phyloP scores from a whole-genome alignment of 2,888 invertebrate species.

The Parnassius apollo region DNA sequence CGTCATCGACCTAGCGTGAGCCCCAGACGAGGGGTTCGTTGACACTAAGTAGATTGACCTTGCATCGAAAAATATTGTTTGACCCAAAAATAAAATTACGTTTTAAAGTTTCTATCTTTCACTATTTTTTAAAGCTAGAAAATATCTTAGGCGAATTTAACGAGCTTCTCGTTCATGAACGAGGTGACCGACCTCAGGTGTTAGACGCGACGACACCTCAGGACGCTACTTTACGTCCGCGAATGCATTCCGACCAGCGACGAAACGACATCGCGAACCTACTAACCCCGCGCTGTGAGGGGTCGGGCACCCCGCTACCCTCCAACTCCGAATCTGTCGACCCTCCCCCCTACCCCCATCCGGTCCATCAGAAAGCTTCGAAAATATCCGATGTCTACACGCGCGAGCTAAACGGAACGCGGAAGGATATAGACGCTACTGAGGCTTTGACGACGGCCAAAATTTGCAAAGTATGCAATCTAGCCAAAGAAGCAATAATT shows the following conservation, averaged over 20 bases:
- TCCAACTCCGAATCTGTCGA: constrained; percentile 66
- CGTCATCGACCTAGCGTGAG: constrained; percentile 76
- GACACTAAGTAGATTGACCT: constrained; percentile 75
- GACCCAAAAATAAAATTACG: constrained; percentile 54
- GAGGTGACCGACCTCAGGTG: constrained; percentile 72
- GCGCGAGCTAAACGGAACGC: constrained; percentile 49
- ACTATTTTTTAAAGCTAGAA: constrained; percentile 28
- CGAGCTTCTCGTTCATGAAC: constrained; percentile 46
- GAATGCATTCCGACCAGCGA: constrained; percentile 80
- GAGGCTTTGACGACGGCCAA: constrained; percentile 12
- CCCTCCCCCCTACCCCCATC: constrained; percentile 65
- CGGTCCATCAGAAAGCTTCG: constrained; percentile 76
- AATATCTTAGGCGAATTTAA: constrained; percentile 28
- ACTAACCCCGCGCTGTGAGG: constrained; percentile 79
- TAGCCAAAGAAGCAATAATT: constrained; percentile 46
- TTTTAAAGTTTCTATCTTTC: constrained; percentile 23
- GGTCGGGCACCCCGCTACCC: constrained; percentile 77
- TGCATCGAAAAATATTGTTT: constrained; percentile 58
- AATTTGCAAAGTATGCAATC: constrained; percentile 39
- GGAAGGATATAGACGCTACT: constrained; percentile 24
- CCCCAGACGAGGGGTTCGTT: constrained; percentile 74
- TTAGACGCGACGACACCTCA: constrained; percentile 73
- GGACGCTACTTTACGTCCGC: constrained; percentile 79
- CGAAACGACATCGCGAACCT: constrained; percentile 80
- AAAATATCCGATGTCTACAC: constrained; percentile 72